Evolutionary conservation across 2,113 vertebrate genomes (phyloP).

Genomic region (Glaucidium brasilianum): DNA sequence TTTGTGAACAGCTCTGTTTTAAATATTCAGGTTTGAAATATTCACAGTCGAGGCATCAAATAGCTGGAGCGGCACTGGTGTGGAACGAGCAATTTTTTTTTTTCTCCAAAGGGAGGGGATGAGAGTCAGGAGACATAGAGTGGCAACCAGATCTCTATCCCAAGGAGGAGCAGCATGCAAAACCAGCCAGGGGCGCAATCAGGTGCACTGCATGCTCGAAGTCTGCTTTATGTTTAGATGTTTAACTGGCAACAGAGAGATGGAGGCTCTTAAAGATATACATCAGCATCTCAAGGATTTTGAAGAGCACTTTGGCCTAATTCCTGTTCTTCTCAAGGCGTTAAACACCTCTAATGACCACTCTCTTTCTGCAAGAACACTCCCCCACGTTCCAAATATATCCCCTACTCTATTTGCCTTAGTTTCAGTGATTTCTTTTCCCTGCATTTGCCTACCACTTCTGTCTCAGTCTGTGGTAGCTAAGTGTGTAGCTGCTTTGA

Average conservation of each 20-base stretch:
- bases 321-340: not conserved
- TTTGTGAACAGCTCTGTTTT: not conserved
- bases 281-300: not conserved
- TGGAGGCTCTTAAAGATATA: not conserved
- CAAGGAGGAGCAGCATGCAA: not conserved
- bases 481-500: not conserved
- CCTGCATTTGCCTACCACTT: not conserved
- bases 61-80: not conserved
- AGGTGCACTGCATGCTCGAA: not conserved
- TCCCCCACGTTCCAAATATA: not conserved
- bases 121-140: not conserved
- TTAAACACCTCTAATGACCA: not conserved
- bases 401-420: not conserved
- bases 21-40: not conserved
- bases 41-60: not conserved
- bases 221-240: not conserved
- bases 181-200: not conserved
- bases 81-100: not conserved
- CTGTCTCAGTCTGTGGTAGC: not conserved
- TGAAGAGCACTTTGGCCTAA: not conserved
- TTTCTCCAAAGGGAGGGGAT: not conserved
- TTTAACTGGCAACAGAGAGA: too few relatives aligned
- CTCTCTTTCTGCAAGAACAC: not conserved
- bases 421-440: not conserved
- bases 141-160: not conserved